Base-by-base conservation (phyloP, 2,113 vertebrate genomes). In the Stigmatopora nigra region DNA sequence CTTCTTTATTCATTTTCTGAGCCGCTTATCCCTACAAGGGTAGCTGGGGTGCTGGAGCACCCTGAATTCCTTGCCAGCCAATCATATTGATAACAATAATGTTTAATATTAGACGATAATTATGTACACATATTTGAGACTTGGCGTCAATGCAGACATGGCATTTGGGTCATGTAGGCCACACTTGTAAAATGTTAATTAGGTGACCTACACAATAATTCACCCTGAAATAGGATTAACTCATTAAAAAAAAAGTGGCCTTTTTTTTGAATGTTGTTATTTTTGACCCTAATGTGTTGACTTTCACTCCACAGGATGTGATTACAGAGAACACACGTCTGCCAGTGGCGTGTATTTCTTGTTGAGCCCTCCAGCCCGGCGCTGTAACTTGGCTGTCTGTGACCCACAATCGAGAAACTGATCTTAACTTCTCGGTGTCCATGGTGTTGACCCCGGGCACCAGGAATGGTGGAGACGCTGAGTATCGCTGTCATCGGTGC, bases 401-500 rank as follows among this genome's bases (percentile, higher is more conserved):
- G 44, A 22, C 20, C 59, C n/a, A 46, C 38, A 16, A 15, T 45
- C 46, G 45, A 15, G 22, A 49, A 46, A 19, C 36, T 10, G 41
- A 61, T 17, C 60, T 49, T 51, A 60, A 61, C n/a, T 58, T 48
- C 22, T 47, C 72, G 79, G 72, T 87, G 85, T 87, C 86, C 81
- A 81, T 89, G 80, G 88, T 89, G 67, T 84, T 85, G 84, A 84
- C 75, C 71, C 61, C 49, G 81, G 1, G 77, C 73, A 82, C 84
- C 81, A 85, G 89, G 88, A 69, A 95, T 95, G 94, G 93, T 93
- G 83, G 92, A 93, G 83, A 94, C 92, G 74, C 84, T 96, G 85
- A 91, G 92, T 72, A 93, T 96, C 85, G 93, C 93, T 4, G 92
- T 96, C 67, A 91, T 95, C 78, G 94, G 94, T 48, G 93, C 92